These are phyloP conservation scores for Zygothrica quintamaculata DNA, from an alignment of 2,888 invertebrate genomes.

Conservation along the genomic window DNA sequence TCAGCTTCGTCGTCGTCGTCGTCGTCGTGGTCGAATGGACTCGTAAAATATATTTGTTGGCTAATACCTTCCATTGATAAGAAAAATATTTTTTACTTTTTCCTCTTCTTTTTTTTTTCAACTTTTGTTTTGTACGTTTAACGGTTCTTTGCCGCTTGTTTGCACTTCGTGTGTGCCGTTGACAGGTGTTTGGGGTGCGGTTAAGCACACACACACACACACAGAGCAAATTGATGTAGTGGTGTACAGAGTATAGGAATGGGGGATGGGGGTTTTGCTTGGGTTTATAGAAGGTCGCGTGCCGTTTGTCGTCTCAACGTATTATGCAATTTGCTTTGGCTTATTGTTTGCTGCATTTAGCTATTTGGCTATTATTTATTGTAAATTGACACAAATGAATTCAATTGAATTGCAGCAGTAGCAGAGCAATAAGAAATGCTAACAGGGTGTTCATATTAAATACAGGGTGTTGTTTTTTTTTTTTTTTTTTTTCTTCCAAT, in stretches of 20 bases:
- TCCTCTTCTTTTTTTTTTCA: too few species aligned
- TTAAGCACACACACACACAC: not conserved
- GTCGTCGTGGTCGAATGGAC: constrained; percentile 21
- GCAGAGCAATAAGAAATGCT: constrained; percentile 2
- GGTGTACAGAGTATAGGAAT: too few species aligned
- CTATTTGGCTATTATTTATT: constrained; percentile 61
- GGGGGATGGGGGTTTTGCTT: not conserved
- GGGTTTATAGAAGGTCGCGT: constrained; percentile 57
- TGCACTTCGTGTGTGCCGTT: constrained; percentile 29
- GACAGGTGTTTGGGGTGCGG: constrained; percentile 36
- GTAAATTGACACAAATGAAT: constrained; percentile 76
- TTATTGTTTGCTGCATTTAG: constrained; percentile 33
- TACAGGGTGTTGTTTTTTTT: constrained; percentile 40
- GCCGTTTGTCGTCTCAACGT: constrained; percentile 48
- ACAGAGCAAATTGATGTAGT: too few species aligned
- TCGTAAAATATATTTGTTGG: constrained; percentile 59
- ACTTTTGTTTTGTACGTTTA: too few species aligned
- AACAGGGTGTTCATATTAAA: constrained; percentile 4
- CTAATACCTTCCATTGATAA: constrained; percentile 50
- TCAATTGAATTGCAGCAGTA: constrained; percentile 67
- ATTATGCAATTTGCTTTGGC: constrained; percentile 68
- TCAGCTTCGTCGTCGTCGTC: not conserved
- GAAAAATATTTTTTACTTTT: constrained; percentile 33
- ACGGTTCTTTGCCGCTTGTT: constrained; percentile 37
- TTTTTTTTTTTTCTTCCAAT: too few species aligned